Evolutionary conservation across 2,797 vertebrate genomes (phyloP), one percentile per base, ranked within the genome.

Genomic region (Spinibarbus caldwelli): DNA sequence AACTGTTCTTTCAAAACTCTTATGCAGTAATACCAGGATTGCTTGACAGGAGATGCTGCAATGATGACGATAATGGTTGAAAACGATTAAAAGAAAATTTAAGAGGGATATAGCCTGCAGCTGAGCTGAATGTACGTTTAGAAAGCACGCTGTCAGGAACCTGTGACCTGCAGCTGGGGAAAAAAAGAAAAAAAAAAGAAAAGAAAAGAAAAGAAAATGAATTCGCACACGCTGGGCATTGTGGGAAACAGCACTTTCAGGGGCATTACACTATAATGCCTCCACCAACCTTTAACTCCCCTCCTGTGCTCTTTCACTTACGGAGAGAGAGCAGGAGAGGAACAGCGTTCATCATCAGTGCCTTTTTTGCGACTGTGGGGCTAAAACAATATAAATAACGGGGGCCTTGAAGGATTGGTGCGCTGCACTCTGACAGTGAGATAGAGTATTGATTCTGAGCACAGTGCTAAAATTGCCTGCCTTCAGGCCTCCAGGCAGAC

Each of bases 361-460:
- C 85, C 84, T 88, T 87, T 88, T 71, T 36, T 84, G 78, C 45
- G 88, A 85, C 89, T 85, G 86, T 89, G 82, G 89, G 89, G 87
- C 89, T 91, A 89, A 90, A 91, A 90, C 87, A 83, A 85, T 87
- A 89, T 91, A 90, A 91, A 86, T 91, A 90, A 88, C 89, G 45
- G 29, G 47, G 80, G 84, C 91, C 86, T 73, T 90, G 91, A 85
- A 87, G 90, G 88, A 89, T 83, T 72, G 52, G 45, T 82, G 21
- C 72, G 84, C 89, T 68, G 88, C 80, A 84, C 83, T 80, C 88
- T 90, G 90, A 88, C 90, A 91, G 88, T 82, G 84, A 88, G 93
- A 92, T 91, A 90, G 91, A 87, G 87, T 91, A 91, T 94, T 85
- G 93, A 94, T 93, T 91, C 89, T 87, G 90, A 89, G 89, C 85